phyloP scores from a whole-genome alignment of 2,797 vertebrate species.

The Acestrorhynchus altus region DNA sequence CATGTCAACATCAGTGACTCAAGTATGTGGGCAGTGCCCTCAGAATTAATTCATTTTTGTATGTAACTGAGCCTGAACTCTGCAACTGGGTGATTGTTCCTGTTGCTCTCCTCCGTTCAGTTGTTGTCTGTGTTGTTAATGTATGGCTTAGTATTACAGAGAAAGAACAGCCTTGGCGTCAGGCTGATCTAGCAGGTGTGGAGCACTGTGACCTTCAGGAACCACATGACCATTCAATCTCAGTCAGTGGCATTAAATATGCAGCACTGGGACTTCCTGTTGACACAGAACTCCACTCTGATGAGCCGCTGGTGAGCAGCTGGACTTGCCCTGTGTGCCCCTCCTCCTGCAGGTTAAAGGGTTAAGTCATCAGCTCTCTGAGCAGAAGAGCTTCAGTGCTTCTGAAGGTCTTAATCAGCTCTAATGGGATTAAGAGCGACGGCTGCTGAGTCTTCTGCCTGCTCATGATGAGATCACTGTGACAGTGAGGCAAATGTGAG shows the following conservation, averaged over 20 bases:
- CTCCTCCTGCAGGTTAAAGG: neutral
- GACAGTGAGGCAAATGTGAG: neutral
- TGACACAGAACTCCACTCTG: no score
- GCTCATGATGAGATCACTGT: conserved; percentile 28
- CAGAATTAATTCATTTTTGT: no score
- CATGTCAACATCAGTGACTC: no score
- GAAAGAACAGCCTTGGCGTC: no score
- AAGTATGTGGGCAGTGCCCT: no score
- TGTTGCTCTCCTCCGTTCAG: no score
- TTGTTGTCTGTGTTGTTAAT: no score
- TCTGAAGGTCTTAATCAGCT: conserved; percentile 28
- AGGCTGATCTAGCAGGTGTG: conserved; percentile 19
- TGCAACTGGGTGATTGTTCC: no score
- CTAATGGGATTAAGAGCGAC: conserved; percentile 17
- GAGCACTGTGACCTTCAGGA: neutral
- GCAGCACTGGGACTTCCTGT: neutral
- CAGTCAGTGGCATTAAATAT: conserved; percentile 3
- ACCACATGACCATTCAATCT: conserved; percentile 7
- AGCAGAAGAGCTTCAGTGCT: conserved; percentile 5
- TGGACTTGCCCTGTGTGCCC: neutral
- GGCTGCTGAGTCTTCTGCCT: conserved; percentile 27
- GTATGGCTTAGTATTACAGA: no score
- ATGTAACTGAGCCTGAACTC: no score
- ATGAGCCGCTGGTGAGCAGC: neutral
- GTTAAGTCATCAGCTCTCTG: conserved; percentile 18